Evolutionary conservation across 1,140 invertebrate genomes (phyloP).

Genomic region (Sitobion miscanthi): DNA sequence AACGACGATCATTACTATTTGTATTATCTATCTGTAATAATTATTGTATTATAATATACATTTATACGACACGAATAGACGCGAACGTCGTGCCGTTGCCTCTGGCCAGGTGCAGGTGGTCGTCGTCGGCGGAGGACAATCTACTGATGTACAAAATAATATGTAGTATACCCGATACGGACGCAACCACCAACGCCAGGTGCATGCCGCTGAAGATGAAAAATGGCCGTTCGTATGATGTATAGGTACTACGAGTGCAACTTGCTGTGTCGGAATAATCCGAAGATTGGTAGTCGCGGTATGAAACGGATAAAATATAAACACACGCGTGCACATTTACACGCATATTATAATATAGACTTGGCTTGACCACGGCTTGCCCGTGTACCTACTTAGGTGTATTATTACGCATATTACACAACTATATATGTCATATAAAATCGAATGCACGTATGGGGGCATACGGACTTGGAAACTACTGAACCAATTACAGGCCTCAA

Average conservation of each 20-base stretch:
- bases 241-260: not conserved
- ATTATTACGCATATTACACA: too few relatives aligned
- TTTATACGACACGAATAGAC: not conserved
- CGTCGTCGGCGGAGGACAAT: not conserved
- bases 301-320: too few relatives aligned
- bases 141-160: not conserved
- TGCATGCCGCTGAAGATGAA: not conserved
- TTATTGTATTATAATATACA: not conserved
- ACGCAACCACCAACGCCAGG: not conserved
- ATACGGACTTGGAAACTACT: too few relatives aligned
- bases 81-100: not conserved
- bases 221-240: constrained; percentile 4
- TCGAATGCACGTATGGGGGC: too few relatives aligned
- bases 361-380: too few relatives aligned
- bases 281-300: not conserved
- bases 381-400: too few relatives aligned
- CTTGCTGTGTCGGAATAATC: not conserved
- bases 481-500: too few relatives aligned
- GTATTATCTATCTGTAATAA: too few relatives aligned
- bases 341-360: too few relatives aligned
- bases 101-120: not conserved
- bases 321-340: too few relatives aligned
- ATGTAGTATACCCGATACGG: not conserved
- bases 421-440: too few relatives aligned
- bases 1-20: too few relatives aligned